phyloP scores from a whole-genome alignment of 2,797 vertebrate species.

The Helicolenus hilgendorfi region DNA sequence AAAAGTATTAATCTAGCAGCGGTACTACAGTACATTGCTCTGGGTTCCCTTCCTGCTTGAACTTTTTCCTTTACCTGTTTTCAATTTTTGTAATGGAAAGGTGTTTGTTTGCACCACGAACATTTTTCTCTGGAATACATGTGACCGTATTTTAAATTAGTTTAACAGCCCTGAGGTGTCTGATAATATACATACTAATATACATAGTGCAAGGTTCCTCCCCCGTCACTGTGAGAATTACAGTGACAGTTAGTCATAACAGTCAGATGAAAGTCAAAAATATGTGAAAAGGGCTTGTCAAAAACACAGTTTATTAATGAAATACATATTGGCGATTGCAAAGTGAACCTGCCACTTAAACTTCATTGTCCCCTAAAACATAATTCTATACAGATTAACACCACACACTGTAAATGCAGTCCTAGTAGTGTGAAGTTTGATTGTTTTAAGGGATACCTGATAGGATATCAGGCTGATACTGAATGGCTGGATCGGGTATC shows the following conservation, averaged over 20 bases:
- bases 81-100: neutral
- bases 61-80: neutral
- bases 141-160: neutral
- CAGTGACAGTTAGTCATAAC: neutral
- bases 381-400: neutral
- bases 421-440: rapidly evolving
- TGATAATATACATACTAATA: neutral
- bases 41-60: neutral
- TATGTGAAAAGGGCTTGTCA: neutral
- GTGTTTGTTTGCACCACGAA: neutral
- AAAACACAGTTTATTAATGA: neutral
- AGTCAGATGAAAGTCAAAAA: neutral
- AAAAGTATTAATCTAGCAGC: neutral
- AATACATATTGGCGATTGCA: neutral
- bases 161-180: neutral
- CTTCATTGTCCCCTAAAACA: neutral
- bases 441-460: neutral
- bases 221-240: neutral
- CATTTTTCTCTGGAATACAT: neutral
- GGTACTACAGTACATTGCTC: neutral
- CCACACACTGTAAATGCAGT: neutral
- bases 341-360: neutral
- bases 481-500: too few species aligned
- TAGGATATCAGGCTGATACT: too few species aligned
- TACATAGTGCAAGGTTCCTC: neutral